A percentile compares a stretch with the other conserved stretches of the same genome.
phyloP scores from a whole-genome alignment of 92 coral and sea anemone genomes.

The Phenganax subtilis region DNA sequence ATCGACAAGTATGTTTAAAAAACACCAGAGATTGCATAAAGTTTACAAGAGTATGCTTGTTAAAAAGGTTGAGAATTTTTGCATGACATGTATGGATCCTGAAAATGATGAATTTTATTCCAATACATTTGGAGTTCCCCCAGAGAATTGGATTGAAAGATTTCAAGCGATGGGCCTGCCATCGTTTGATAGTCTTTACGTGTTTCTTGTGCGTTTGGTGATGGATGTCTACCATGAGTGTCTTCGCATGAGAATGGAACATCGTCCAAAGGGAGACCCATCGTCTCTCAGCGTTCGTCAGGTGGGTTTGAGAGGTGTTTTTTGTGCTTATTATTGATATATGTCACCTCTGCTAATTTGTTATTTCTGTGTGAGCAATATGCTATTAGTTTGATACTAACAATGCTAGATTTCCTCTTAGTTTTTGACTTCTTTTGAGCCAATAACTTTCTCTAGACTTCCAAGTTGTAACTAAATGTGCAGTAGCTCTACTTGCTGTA shows the following conservation, averaged over 20 bases:
- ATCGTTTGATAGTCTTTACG: slow-evolving; percentile 58
- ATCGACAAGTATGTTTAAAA: slow-evolving; percentile 5
- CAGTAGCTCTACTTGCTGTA: too few species aligned
- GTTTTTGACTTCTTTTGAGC: too few species aligned
- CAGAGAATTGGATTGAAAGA: slow-evolving; percentile 50
- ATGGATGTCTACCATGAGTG: slow-evolving; percentile 88
- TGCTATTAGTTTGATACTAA: too few species aligned
- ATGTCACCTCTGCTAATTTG: not conserved
- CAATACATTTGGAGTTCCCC: slow-evolving; percentile 22
- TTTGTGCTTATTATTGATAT: not conserved
- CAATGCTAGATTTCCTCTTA: too few species aligned
- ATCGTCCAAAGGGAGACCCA: slow-evolving; percentile 93
- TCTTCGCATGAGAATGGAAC: slow-evolving; percentile 79
- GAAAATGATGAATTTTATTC: slow-evolving; percentile 12
- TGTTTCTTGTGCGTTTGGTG: slow-evolving; percentile 68
- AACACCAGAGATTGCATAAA: slow-evolving; percentile 10
- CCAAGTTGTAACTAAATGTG: too few species aligned
- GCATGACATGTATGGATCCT: slow-evolving; percentile 22
- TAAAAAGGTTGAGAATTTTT: slow-evolving; percentile 11
- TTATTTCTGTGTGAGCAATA: too few species aligned
- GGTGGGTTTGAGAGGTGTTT: slow-evolving; percentile 39
- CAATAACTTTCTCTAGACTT: too few species aligned
- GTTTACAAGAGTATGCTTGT: slow-evolving; percentile 15
- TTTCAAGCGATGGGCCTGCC: slow-evolving; percentile 75
- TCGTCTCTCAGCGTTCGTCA: slow-evolving; percentile 86